Conservation (phyloP, 2,888 invertebrate species). For the Tuberolachnus salignus region DNA sequence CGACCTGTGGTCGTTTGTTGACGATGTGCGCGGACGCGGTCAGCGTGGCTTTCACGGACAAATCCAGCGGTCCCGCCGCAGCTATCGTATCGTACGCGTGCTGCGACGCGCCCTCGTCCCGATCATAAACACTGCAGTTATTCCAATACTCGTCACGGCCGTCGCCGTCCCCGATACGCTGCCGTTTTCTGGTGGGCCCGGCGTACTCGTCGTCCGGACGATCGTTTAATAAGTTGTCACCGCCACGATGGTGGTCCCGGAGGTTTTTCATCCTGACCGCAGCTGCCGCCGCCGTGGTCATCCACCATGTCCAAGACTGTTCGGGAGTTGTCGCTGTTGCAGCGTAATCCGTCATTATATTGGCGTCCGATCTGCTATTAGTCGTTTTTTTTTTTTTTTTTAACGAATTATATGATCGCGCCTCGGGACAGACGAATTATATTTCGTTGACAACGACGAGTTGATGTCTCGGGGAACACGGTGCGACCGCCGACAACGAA, state of each 20-base stretch:
- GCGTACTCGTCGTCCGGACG: constrained; percentile 13
- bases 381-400: too few relatives aligned
- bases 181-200: constrained; percentile 2
- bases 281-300: constrained; percentile 21
- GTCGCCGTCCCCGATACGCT: neutral
- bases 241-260: neutral
- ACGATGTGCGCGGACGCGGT: neutral
- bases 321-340: neutral
- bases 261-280: constrained; percentile 19
- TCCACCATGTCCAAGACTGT: constrained; percentile 45
- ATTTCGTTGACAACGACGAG: neutral
- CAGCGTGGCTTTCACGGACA: constrained; percentile 32
- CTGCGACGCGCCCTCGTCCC: neutral
- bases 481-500: too few relatives aligned
- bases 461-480: neutral
- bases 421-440: too few relatives aligned
- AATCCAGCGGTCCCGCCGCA: constrained; percentile 18
- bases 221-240: neutral
- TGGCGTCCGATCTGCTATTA: too few relatives aligned
- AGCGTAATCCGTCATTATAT: constrained; percentile 18
- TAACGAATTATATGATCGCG: too few relatives aligned
- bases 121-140: neutral
- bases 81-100: neutral
- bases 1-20: neutral
- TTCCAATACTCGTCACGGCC: neutral